Percentiles rank a stretch among this genome's conserved stretches.
Evolutionary conservation across 2,888 invertebrate species (phyloP).

Genomic region (Leptura quadrifasciata): DNA sequence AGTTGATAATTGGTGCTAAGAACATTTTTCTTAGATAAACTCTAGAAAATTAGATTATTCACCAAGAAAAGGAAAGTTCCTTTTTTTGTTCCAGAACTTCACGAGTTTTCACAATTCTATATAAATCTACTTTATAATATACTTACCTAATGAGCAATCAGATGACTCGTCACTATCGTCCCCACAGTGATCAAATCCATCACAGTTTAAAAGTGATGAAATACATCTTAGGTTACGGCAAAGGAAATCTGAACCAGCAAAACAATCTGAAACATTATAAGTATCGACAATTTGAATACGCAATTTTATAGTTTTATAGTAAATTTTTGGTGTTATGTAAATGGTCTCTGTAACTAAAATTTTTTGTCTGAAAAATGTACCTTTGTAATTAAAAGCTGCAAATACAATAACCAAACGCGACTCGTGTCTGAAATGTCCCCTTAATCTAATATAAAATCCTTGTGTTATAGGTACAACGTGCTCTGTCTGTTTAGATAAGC

Average conservation of each 20-base stretch:
- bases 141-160: constrained; percentile 76
- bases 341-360: no score
- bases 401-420: constrained; percentile 82
- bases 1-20: no score
- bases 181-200: constrained; percentile 86
- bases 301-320: no score
- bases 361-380: constrained; percentile 67
- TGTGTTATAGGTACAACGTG: constrained; percentile 79
- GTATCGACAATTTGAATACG: neutral
- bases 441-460: constrained; percentile 83
- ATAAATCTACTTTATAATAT: neutral
- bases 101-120: neutral
- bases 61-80: no score
- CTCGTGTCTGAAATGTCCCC: constrained; percentile 79
- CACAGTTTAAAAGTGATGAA: constrained; percentile 80
- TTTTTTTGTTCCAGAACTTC: no score
- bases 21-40: no score
- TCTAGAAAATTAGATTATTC: no score
- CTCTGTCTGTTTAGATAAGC: constrained; percentile 73
- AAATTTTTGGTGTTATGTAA: no score
- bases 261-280: constrained; percentile 79
- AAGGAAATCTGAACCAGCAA: constrained; percentile 80
- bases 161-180: constrained; percentile 82
- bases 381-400: constrained; percentile 82
- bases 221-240: constrained; percentile 85